A percentile compares a stretch with the other conserved stretches of the same genome.
These are phyloP conservation scores for Aelia acuminata DNA, from an alignment of 2,888 invertebrate genomes.

Conservation along the genomic window DNA sequence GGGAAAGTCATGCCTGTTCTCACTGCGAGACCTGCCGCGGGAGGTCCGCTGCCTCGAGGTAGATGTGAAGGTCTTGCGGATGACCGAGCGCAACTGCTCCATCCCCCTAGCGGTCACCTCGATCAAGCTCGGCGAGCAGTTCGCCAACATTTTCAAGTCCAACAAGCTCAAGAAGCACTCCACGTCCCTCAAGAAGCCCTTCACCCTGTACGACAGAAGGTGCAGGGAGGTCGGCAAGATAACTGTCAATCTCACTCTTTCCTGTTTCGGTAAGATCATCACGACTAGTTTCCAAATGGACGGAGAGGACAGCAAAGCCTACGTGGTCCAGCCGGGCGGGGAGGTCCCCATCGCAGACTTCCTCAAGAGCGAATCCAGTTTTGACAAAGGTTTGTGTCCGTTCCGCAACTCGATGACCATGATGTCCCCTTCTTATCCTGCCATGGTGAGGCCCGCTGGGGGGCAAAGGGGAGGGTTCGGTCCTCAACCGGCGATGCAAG, in stretches of 20 bases:
- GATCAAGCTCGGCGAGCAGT: conserved; percentile 10
- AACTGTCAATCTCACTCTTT: conserved; percentile 64
- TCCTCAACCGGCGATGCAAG: not conserved
- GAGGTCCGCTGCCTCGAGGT: not conserved
- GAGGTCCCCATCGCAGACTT: conserved; percentile 30
- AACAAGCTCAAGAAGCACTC: not conserved
- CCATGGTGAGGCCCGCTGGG: not conserved
- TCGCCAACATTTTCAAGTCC: not conserved
- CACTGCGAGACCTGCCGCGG: not conserved
- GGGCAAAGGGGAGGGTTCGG: not conserved
- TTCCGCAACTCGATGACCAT: not conserved
- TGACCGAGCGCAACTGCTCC: not conserved
- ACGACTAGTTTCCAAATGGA: conserved; percentile 66
- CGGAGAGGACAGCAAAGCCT: conserved; percentile 62
- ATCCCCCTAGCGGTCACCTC: not conserved
- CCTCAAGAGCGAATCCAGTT: not conserved
- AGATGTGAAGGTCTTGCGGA: not conserved
- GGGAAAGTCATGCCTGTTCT: not conserved
- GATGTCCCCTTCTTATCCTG: not conserved
- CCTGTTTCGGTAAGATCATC: conserved; percentile 68
- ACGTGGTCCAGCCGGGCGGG: conserved; percentile 61
- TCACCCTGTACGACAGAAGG: not conserved
- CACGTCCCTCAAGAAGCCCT: not conserved
- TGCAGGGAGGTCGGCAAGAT: conserved; percentile 5
- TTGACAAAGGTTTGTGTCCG: not conserved